phyloP scores from a whole-genome alignment of 2,888 invertebrate species.

The Petrolisthes cinctipes region DNA sequence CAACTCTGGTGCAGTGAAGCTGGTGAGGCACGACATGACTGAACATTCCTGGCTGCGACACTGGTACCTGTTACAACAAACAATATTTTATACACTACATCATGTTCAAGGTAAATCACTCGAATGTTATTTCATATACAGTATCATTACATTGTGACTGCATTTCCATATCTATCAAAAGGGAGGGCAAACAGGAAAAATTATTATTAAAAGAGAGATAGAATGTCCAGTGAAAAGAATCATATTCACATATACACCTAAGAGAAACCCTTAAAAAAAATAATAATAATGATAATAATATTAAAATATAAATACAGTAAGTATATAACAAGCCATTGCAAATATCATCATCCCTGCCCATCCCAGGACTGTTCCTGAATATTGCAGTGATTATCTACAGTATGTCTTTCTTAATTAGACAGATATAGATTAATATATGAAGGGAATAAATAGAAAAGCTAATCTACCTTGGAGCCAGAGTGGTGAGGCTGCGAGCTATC shows the following conservation, averaged over 20 bases:
- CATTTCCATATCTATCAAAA: background rate
- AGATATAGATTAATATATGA: too few relatives aligned
- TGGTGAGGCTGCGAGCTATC: constrained; percentile 66
- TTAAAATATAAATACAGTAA: too few relatives aligned
- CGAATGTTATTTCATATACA: background rate
- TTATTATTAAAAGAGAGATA: background rate
- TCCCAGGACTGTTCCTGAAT: too few relatives aligned
- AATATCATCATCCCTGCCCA: too few relatives aligned
- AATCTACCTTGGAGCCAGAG: constrained; percentile 75
- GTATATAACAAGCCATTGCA: too few relatives aligned
- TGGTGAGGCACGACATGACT: constrained; percentile 88
- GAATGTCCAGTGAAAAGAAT: background rate
- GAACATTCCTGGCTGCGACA: constrained; percentile 73
- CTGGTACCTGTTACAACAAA: constrained; percentile 67
- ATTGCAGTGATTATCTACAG: too few relatives aligned
- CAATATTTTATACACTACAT: background rate
- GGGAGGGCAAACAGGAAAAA: background rate
- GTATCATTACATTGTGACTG: background rate
- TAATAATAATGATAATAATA: background rate
- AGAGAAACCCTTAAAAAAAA: too few relatives aligned
- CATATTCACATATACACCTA: too few relatives aligned
- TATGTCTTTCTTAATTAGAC: too few relatives aligned
- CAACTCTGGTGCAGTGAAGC: constrained; percentile 91
- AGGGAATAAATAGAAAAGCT: too few relatives aligned
- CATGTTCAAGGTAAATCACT: too few relatives aligned